Conservation (phyloP, 2,888 invertebrate genomes). For the Idaea straminata region DNA sequence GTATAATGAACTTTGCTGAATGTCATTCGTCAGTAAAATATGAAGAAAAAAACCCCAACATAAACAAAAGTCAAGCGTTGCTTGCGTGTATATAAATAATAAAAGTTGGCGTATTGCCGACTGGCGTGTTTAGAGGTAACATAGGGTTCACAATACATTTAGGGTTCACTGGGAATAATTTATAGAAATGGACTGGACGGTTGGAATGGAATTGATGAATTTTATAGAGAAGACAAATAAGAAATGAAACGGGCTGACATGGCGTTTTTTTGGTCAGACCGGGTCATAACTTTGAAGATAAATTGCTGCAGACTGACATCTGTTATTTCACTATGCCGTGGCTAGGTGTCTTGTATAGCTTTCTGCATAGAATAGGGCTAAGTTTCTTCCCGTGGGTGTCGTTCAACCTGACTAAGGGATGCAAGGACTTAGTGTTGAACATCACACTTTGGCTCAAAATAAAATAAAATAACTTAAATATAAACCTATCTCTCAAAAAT, state of each 20-base stretch:
- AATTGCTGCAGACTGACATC: not conserved
- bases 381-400: too few relatives aligned
- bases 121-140: slow-evolving; percentile 6
- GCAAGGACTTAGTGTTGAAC: too few relatives aligned
- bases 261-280: not conserved
- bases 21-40: slow-evolving; percentile 32
- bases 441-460: too few relatives aligned
- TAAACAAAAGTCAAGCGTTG: slow-evolving; percentile 41
- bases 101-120: slow-evolving; percentile 44
- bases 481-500: too few relatives aligned
- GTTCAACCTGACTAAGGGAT: too few relatives aligned
- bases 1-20: not conserved
- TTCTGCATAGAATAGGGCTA: too few relatives aligned
- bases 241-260: not conserved
- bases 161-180: not conserved
- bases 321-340: too few relatives aligned
- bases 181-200: not conserved
- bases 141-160: not conserved
- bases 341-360: too few relatives aligned
- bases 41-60: slow-evolving; percentile 23
- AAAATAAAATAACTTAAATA: too few relatives aligned
- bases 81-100: slow-evolving; percentile 34
- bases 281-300: not conserved
- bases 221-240: not conserved
- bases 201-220: not conserved